phyloP scores from a whole-genome alignment of 2,797 vertebrate species.

The Danio choprae region DNA sequence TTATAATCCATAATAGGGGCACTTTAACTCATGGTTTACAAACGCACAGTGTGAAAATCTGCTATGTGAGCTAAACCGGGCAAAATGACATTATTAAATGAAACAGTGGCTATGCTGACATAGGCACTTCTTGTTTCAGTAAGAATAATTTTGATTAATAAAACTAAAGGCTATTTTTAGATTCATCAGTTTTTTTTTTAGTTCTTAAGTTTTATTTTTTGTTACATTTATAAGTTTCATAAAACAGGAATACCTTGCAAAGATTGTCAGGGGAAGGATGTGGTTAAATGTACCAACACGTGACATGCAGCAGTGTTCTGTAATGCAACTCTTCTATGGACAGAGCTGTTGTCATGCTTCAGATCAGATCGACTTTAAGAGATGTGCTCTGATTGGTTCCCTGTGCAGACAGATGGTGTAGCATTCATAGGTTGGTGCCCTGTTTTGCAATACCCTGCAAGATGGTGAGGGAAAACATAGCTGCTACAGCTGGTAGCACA shows the following conservation, averaged over 20 bases:
- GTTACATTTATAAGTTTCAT: too few relatives aligned
- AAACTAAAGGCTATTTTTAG: too few relatives aligned
- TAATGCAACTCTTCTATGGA: neutral
- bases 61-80: too few relatives aligned
- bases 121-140: too few relatives aligned
- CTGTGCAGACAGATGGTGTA: neutral
- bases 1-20: too few relatives aligned
- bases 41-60: neutral
- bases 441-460: conserved; percentile 14
- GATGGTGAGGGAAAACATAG: conserved; percentile 3
- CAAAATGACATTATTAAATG: too few relatives aligned
- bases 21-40: neutral
- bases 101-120: too few relatives aligned
- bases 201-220: neutral
- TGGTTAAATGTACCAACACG: conserved; percentile 43
- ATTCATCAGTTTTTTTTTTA: neutral
- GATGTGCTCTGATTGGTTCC: conserved; percentile 14
- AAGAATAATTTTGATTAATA: too few relatives aligned
- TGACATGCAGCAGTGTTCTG: neutral
- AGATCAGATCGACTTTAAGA: conserved; percentile 45
- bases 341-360: conserved; percentile 10
- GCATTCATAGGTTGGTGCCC: neutral
- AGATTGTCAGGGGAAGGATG: conserved; percentile 49
- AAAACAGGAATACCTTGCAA: neutral
- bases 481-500: neutral